Evolutionary conservation across 2,888 invertebrate species (phyloP), one percentile per base, ranked within the genome.

Genomic region (Tigriopus californicus): DNA sequence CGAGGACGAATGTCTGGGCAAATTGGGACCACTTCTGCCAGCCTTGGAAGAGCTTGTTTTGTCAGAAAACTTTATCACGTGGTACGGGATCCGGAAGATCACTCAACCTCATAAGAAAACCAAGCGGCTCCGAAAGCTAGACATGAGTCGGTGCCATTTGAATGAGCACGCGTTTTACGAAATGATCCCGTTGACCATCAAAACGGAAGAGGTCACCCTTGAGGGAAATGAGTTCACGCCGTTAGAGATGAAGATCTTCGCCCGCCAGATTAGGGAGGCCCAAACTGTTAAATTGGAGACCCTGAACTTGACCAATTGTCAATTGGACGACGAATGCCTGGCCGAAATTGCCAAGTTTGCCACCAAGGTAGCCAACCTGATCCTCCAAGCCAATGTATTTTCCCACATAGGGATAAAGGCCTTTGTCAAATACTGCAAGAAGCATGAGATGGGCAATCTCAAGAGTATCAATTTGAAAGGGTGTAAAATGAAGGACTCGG

Each of bases 81-180:
- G 52, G 52, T 52, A 52, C 22, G 52, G 52, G 2, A 20, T 52
- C 13, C 52, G 52, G 18, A 52, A 52, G 33, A 52, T 52, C 20
- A 33, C 52, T 40, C 24, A 24, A 3, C 24, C 52, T 15, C 20
- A 24, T 15, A 18, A 40, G 33, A 52, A 52, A 25, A 52, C 52
- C 6, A 52, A 52, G 22, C 24, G 52, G n/a, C 52, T 52, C 1
- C 15, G 33, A 25, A 52, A 20, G 13, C 24, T 52, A 1, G 52
- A 52, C 15, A 11, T 52, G 52, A 40, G 52, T 2, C 20, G 52
- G 11, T 52, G 52, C 22, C 24, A 20, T 13, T 25, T 52, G 25
- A 52, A 52, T 20, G 52, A 52, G 11, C 52, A 52, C 22, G 52
- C 24, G 1, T 52, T 52, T 52, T 52, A 52, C 4, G 52, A 52